phyloP scores from a whole-genome alignment of 1,140 invertebrate genomes.

The Drosophila arizonae region DNA sequence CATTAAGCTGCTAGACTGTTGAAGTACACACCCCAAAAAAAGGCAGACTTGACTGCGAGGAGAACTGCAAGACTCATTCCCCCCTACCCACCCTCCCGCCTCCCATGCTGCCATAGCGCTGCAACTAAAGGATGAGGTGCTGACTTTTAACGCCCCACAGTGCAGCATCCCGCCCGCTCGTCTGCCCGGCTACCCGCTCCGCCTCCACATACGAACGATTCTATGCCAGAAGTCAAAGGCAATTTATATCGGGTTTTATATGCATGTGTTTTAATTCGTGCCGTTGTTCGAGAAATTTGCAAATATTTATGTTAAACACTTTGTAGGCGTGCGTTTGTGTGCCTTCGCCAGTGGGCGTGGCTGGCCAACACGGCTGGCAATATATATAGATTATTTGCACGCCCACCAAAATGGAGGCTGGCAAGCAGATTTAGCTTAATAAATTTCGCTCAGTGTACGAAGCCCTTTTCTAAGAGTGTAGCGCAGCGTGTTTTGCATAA shows the following conservation, averaged over 20 bases:
- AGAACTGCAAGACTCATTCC: slow-evolving; percentile 31
- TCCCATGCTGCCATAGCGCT: slow-evolving; percentile 19
- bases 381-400: slow-evolving; percentile 35
- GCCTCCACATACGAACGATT: slow-evolving; percentile 6
- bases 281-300: slow-evolving; percentile 48
- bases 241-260: slow-evolving; percentile 41
- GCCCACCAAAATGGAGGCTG: slow-evolving; percentile 23
- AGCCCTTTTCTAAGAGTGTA: slow-evolving; percentile 35
- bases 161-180: slow-evolving; percentile 1
- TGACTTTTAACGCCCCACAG: slow-evolving; percentile 68
- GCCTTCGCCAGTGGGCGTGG: slow-evolving; percentile 36
- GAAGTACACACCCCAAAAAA: slow-evolving; percentile 68
- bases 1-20: slow-evolving; percentile 10
- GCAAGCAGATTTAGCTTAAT: slow-evolving; percentile 18
- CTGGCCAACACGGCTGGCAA: slow-evolving; percentile 27
- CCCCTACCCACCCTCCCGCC: slow-evolving; percentile 5
- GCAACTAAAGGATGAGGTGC: slow-evolving; percentile 64
- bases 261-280: slow-evolving; percentile 55
- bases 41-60: slow-evolving; percentile 1
- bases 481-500: slow-evolving; percentile 62
- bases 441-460: slow-evolving; percentile 47
- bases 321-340: slow-evolving; percentile 42
- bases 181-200: not conserved
- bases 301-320: slow-evolving; percentile 69
- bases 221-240: slow-evolving; percentile 41